Percentiles rank a stretch among this genome's conserved stretches.
phyloP scores from a whole-genome alignment of 2,113 vertebrate genomes.

The Verasper variegatus region DNA sequence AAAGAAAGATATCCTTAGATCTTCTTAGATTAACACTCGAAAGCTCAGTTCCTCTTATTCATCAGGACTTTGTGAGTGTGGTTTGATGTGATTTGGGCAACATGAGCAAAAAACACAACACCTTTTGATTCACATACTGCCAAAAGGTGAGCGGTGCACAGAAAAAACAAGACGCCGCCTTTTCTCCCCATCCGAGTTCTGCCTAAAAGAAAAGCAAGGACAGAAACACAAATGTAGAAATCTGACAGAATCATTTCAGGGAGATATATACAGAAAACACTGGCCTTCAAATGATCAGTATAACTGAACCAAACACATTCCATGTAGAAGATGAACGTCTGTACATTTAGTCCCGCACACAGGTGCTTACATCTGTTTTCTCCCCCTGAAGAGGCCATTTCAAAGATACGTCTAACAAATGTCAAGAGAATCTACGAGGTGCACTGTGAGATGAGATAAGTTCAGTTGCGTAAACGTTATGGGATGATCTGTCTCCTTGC shows the following conservation, averaged over 20 bases:
- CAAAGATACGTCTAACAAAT: conserved; percentile 7
- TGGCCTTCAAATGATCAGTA: not conserved
- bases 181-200: not conserved
- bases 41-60: no score
- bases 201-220: not conserved
- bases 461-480: conserved; percentile 31
- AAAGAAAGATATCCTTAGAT: no score
- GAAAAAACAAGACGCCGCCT: no score
- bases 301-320: not conserved
- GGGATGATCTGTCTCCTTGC: conserved; percentile 24
- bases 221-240: not conserved
- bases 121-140: no score
- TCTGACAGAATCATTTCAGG: no score
- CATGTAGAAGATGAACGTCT: not conserved
- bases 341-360: not conserved
- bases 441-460: not conserved
- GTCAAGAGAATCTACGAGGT: conserved; percentile 12
- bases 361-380: not conserved
- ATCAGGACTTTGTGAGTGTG: no score
- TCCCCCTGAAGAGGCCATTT: not conserved
- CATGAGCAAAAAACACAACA: no score
- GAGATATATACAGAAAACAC: no score
- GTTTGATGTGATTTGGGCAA: no score
- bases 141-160: no score
- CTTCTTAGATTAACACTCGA: no score